These are phyloP conservation scores for Drosophila ezoana DNA, from an alignment of 2,888 invertebrate genomes.

Conservation along the genomic window DNA sequence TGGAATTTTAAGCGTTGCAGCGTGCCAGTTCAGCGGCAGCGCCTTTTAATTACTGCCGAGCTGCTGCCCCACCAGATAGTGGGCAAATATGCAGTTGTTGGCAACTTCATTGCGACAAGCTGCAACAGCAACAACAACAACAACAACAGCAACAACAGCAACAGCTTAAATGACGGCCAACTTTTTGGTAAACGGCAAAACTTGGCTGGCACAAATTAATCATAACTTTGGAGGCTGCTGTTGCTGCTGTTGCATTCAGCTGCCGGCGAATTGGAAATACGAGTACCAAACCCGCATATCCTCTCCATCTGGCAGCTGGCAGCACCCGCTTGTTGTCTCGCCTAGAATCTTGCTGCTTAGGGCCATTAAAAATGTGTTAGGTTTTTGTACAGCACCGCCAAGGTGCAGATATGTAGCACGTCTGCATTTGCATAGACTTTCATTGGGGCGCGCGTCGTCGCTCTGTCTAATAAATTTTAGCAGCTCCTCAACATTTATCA, in stretches of 20 bases:
- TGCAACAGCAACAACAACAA: neutral
- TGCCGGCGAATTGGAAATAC: constrained; percentile 40
- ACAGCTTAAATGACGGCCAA: constrained; percentile 49
- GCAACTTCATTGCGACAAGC: constrained; percentile 57
- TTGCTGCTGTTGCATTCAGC: constrained; percentile 36
- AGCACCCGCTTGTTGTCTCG: constrained; percentile 4
- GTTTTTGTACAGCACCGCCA: constrained; percentile 22
- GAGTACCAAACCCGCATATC: constrained; percentile 11
- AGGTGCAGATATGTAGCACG: constrained; percentile 17
- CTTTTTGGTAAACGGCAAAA: constrained; percentile 72
- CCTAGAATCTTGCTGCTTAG: constrained; percentile 32
- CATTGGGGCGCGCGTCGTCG: constrained; percentile 29
- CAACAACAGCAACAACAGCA: constrained; percentile 20
- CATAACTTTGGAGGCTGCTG: constrained; percentile 74
- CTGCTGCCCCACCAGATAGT: constrained; percentile 57
- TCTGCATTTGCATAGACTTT: constrained; percentile 46
- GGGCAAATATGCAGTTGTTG: constrained; percentile 57
- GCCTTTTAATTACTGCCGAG: constrained; percentile 67
- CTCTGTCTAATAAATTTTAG: constrained; percentile 67
- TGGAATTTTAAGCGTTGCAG: constrained; percentile 73
- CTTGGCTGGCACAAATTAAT: constrained; percentile 78
- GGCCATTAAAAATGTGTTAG: constrained; percentile 74
- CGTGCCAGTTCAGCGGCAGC: constrained; percentile 44
- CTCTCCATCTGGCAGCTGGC: too few relatives aligned
- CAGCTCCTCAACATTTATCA: constrained; percentile 62